phyloP scores from a whole-genome alignment of 1,140 invertebrate species.

The Ostrea denselamellosa region DNA sequence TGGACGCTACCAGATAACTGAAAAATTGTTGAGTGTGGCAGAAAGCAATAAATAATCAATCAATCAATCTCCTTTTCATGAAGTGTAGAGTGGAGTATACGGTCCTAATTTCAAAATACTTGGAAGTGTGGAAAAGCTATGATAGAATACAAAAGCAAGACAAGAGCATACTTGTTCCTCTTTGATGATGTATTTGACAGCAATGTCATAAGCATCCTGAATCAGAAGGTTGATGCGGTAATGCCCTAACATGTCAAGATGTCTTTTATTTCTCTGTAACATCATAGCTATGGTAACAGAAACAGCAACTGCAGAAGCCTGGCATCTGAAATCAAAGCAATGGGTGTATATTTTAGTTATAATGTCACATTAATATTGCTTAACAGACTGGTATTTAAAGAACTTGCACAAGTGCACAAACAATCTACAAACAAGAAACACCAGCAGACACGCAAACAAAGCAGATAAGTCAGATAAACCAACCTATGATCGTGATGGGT shows the following conservation, averaged over 20 bases:
- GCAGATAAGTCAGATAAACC: background rate
- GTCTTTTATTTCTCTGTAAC: constrained; percentile 55
- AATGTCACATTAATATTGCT: no score
- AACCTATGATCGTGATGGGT: constrained; percentile 57
- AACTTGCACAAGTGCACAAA: no score
- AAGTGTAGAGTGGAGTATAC: no score
- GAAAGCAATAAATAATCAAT: no score
- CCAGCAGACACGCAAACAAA: no score
- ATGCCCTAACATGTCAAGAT: constrained; percentile 53
- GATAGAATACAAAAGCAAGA: background rate
- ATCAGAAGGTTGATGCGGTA: constrained; percentile 54
- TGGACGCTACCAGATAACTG: no score
- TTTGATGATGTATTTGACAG: constrained; percentile 54
- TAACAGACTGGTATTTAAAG: no score
- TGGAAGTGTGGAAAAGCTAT: no score
- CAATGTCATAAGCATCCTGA: constrained; percentile 54
- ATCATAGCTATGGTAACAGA: constrained; percentile 62
- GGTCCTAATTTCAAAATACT: no score
- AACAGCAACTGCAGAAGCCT: constrained; percentile 60
- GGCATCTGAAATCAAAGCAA: constrained; percentile 53
- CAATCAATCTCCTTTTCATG: no score
- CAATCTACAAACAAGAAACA: no score
- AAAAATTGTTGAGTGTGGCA: no score
- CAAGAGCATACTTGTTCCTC: constrained; percentile 50
- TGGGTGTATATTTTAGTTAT: background rate